These are phyloP conservation scores for Zeus faber DNA, from an alignment of 2,113 vertebrate genomes.

Conservation along the genomic window DNA sequence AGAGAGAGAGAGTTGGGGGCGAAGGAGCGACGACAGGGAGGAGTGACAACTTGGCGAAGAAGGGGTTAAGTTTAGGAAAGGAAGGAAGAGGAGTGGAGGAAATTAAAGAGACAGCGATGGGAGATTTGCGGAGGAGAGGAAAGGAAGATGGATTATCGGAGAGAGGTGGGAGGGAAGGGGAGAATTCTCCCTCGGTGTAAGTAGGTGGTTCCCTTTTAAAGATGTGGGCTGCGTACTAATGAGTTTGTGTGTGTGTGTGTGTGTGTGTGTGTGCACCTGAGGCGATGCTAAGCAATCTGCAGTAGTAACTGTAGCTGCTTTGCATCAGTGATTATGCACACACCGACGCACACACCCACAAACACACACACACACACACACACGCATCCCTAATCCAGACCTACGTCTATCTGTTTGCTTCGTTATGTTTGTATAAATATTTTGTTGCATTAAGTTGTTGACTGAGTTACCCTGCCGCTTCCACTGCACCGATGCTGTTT, in stretches of 20 bases:
- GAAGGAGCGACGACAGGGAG: no score
- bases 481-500: not conserved
- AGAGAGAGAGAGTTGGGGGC: no score
- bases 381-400: conserved; percentile 20
- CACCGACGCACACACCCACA: no score
- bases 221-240: no score
- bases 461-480: conserved; percentile 15
- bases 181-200: conserved; percentile 20
- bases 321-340: conserved; percentile 23
- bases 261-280: conserved; percentile 29
- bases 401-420: conserved; percentile 5
- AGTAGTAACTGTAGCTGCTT: conserved; percentile 27
- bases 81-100: not conserved
- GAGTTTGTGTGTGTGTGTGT: no score
- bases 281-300: conserved; percentile 40
- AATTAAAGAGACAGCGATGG: not conserved
- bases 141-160: conserved; percentile 26
- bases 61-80: not conserved
- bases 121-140: conserved; percentile 5
- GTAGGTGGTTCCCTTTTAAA: conserved; percentile 41
- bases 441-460: conserved; percentile 28
- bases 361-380: no score
- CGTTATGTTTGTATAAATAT: conserved; percentile 26
- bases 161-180: conserved; percentile 10
- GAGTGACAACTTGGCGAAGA: no score